These are phyloP conservation scores for Rhagonycha fulva DNA, from an alignment of 2,888 invertebrate species.

Conservation along the genomic window DNA sequence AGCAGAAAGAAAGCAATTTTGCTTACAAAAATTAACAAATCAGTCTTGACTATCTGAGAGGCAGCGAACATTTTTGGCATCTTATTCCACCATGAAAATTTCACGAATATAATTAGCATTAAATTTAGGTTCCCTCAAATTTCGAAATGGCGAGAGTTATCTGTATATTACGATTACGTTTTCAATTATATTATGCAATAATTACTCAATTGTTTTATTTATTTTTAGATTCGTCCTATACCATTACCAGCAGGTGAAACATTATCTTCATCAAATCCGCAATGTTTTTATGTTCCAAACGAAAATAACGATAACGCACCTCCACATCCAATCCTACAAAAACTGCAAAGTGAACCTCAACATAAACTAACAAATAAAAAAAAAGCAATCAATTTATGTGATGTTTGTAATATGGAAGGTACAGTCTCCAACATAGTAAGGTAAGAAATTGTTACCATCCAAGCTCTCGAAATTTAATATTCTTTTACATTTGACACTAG, in stretches of 20 bases:
- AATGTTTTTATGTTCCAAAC: constrained; percentile 78
- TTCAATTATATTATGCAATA: background rate
- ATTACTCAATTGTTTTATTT: background rate
- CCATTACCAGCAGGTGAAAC: constrained; percentile 77
- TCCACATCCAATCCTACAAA: constrained; percentile 34
- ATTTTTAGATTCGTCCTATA: constrained; percentile 71
- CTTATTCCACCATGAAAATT: no score
- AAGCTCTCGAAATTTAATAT: background rate
- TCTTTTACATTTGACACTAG: no score
- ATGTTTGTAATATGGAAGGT: constrained; percentile 68
- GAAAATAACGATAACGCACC: constrained; percentile 63
- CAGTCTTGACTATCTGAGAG: no score
- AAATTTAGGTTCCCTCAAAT: no score
- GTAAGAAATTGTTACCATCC: constrained; percentile 52
- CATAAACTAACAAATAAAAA: constrained; percentile 11
- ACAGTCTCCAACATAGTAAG: constrained; percentile 69
- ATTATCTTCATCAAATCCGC: constrained; percentile 67
- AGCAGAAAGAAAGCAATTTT: no score
- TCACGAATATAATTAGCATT: no score
- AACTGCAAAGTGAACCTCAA: background rate
- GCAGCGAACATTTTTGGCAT: no score
- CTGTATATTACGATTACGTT: background rate
- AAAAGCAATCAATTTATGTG: constrained; percentile 54
- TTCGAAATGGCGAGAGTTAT: no score
- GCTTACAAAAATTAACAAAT: no score